A percentile compares a stretch with the other conserved stretches of the same genome.
Conservation (phyloP, 2,797 vertebrate species). For the Peromyscus eremicus region DNA sequence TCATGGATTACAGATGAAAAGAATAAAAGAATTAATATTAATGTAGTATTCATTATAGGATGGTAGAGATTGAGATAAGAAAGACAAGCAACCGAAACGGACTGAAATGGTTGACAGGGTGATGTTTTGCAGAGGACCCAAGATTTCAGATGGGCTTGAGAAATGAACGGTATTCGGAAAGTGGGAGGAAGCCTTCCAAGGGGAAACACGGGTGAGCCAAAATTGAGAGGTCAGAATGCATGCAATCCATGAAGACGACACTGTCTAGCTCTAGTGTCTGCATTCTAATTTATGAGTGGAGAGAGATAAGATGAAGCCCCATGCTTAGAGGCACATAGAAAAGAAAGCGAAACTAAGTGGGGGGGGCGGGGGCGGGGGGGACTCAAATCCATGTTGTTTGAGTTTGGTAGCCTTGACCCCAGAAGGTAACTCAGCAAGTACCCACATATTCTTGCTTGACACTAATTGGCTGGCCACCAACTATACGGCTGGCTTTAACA, state of each 20-base stretch:
- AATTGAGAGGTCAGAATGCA: neutral
- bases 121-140: neutral
- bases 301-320: neutral
- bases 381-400: neutral
- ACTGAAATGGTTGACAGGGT: neutral
- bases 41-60: neutral
- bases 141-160: neutral
- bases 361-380: neutral
- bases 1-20: neutral
- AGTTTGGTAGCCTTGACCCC: neutral
- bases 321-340: neutral
- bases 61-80: neutral
- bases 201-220: slow-evolving; percentile 8
- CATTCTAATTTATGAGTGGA: neutral
- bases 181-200: neutral
- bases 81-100: neutral
- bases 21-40: slow-evolving; percentile 8
- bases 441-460: neutral
- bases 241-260: neutral
- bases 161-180: neutral
- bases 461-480: neutral
- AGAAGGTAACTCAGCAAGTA: neutral
- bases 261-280: neutral
- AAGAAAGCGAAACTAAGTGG: neutral
- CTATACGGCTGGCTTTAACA: neutral